Percentiles rank a stretch among this genome's conserved stretches.
Conservation (phyloP, 2,113 vertebrate genomes). For the Arenaria interpres region DNA sequence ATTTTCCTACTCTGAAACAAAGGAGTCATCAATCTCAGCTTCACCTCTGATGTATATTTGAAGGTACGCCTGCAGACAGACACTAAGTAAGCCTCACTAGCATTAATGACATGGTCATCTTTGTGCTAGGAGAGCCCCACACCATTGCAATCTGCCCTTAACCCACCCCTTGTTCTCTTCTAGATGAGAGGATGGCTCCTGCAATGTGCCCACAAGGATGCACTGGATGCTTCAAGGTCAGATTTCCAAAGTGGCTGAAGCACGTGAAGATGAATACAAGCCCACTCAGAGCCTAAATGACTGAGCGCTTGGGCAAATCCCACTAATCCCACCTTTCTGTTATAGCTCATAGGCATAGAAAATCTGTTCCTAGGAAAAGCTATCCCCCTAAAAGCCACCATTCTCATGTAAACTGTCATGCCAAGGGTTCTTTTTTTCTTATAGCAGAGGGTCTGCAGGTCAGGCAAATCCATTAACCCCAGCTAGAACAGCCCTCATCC, state of each 20-base stretch:
- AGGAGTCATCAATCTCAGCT: neutral
- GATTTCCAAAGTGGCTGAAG: neutral
- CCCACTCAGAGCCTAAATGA: neutral
- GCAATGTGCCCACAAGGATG: neutral
- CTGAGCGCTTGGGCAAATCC: neutral
- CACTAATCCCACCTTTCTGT: neutral
- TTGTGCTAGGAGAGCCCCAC: neutral
- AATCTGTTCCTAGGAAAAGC: neutral
- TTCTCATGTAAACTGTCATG: neutral
- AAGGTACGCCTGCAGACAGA: neutral
- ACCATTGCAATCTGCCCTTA: neutral
- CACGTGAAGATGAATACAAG: neutral
- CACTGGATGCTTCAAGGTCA: neutral
- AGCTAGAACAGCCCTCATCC: neutral
- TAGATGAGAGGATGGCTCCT: neutral
- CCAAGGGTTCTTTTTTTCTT: neutral
- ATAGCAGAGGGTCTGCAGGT: neutral
- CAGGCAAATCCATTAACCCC: neutral
- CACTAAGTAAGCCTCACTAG: neutral
- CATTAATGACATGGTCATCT: neutral
- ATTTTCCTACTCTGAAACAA: neutral
- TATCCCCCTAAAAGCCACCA: neutral
- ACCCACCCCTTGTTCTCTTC: neutral
- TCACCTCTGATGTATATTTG: neutral
- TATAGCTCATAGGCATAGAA: neutral